Evolutionary conservation across 1,140 invertebrate genomes (phyloP), one percentile per base, ranked within the genome.

Genomic region (Bacillus rossius): DNA sequence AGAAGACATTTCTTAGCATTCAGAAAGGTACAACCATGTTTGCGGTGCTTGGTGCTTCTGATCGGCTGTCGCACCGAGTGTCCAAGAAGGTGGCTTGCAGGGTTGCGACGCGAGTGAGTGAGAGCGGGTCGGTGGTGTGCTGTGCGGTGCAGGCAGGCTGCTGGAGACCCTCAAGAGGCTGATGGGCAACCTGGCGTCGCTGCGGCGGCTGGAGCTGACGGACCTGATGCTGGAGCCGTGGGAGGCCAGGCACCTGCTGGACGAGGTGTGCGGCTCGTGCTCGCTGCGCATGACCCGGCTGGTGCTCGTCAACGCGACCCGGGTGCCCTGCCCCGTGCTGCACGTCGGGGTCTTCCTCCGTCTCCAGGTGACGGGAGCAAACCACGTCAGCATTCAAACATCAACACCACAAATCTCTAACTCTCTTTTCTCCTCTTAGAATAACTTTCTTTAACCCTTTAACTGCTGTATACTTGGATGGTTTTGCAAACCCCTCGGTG

Each of bases 311-410:
- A 93, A 94, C 72, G 78, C 85, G 3, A 91, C 88, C 0, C 89
- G 82, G 65, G 73, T 76, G n/a, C 77, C 81, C 26, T 89, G 85
- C 63, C 83, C 84, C n/a, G 73, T 93, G 3, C 73, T 92, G 55
- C 89, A 92, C 70, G 79, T 86, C 25, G 88, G 86, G 1, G 79
- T 88, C 19, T 94, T 94, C 69, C 64, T 89, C 17, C 89, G 90
- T 71, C 75, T 89, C 60, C 75, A 81, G 66, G 85, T 54, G 43
- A 37, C 4, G 17, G 26, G 25, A 13, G 22, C 8, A 38, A 51
- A 14, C n/a, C n/a, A n/a, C n/a, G n/a, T n/a, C n/a, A n/a, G n/a
- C n/a, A n/a, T n/a, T n/a, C n/a, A n/a, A n/a, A n/a, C n/a, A n/a
- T n/a, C n/a, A n/a, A n/a, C n/a, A n/a, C n/a, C n/a, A n/a, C n/a